These are phyloP conservation scores for Tyria jacobaeae DNA, from an alignment of 2,888 invertebrate species.

Conservation along the genomic window DNA sequence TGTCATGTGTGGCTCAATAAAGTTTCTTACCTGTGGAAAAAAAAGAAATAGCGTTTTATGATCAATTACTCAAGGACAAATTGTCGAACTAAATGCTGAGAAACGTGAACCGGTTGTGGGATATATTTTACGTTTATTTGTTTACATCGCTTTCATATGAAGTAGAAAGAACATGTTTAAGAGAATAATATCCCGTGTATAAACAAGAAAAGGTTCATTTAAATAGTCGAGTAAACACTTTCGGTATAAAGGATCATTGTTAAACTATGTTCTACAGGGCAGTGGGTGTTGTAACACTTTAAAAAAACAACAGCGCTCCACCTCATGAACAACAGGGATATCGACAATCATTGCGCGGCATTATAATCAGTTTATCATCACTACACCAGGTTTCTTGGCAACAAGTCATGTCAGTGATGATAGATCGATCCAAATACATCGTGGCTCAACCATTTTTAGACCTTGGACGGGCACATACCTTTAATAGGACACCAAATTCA, in stretches of 20 bases:
- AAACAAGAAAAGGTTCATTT: constrained; percentile 34
- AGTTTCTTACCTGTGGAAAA: constrained; percentile 70
- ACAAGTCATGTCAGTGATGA: too few relatives aligned
- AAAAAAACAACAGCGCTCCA: too few relatives aligned
- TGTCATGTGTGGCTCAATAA: constrained; percentile 61
- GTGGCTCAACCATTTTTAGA: too few relatives aligned
- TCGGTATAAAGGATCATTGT: constrained; percentile 24
- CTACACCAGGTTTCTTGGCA: too few relatives aligned
- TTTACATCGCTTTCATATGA: constrained; percentile 55
- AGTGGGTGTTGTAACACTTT: too few relatives aligned
- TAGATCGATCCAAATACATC: too few relatives aligned
- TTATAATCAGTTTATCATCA: too few relatives aligned
- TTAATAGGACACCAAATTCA: too few relatives aligned
- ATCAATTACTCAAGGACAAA: constrained; percentile 62
- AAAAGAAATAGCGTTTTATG: constrained; percentile 55
- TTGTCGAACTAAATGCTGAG: constrained; percentile 47
- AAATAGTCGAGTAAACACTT: constrained; percentile 32
- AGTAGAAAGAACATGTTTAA: constrained; percentile 54
- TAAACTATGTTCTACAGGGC: constrained; percentile 1
- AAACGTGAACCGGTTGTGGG: constrained; percentile 43
- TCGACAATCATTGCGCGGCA: too few relatives aligned
- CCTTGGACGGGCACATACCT: too few relatives aligned
- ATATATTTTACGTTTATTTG: constrained; percentile 52
- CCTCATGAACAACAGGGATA: too few relatives aligned
- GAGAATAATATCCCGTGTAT: constrained; percentile 41